A percentile compares a stretch with the other conserved stretches of the same genome.
Evolutionary conservation across 2,797 vertebrate genomes (phyloP).

Genomic region (Danio jaintianensis): DNA sequence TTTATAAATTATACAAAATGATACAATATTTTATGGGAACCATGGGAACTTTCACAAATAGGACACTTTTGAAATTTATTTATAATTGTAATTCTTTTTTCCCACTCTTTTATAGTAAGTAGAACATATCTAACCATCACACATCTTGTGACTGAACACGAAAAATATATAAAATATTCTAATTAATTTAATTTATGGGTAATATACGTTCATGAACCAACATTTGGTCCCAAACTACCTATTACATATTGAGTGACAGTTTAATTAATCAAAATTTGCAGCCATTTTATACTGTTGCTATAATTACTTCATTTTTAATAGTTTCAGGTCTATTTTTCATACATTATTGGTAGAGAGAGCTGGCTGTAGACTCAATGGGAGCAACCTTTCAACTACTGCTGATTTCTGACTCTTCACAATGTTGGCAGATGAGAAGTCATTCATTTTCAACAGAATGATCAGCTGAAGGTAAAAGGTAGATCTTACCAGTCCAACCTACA

Average conservation of each 20-base stretch:
- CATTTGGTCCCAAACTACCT: constrained; percentile 2
- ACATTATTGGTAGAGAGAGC: not conserved
- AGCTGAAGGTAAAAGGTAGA: constrained; percentile 4
- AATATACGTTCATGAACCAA: not conserved
- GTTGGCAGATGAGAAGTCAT: constrained; percentile 42
- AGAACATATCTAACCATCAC: not conserved
- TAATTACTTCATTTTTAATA: not conserved
- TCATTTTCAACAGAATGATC: constrained; percentile 24
- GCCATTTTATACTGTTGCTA: not conserved
- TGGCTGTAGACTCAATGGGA: constrained; percentile 36
- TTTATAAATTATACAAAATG: no score
- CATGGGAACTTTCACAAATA: no score
- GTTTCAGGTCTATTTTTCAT: not conserved
- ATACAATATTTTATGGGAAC: no score
- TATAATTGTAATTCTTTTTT: no score
- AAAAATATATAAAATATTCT: not conserved
- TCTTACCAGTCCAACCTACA: not conserved
- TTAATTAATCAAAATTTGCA: constrained; percentile 8
- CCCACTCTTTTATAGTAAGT: no score
- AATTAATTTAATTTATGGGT: not conserved
- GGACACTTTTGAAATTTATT: no score
- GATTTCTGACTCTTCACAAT: constrained; percentile 54
- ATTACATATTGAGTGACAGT: not conserved
- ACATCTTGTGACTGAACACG: not conserved
- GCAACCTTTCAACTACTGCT: constrained; percentile 44